phyloP scores from a whole-genome alignment of 2,797 vertebrate species.

The Lateolabrax maculatus region DNA sequence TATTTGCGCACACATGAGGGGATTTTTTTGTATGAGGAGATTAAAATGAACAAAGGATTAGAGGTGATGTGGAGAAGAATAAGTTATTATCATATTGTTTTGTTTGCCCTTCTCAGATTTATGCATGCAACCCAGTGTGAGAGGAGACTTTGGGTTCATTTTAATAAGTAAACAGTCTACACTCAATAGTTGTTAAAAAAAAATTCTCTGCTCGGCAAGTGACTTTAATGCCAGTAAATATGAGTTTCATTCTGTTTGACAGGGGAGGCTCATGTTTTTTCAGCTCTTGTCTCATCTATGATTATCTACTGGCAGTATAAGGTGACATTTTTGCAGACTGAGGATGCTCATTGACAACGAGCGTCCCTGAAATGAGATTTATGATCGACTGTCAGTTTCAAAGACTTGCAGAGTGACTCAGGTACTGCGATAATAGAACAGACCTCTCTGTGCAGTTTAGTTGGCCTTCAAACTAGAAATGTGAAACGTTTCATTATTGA shows the following conservation, averaged over 20 bases:
- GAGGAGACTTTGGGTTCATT: constrained; percentile 64
- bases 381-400: constrained; percentile 73
- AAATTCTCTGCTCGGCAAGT: constrained; percentile 43
- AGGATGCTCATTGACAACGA: constrained; percentile 70
- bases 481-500: constrained; percentile 23
- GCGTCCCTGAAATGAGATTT: constrained; percentile 77
- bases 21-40: constrained; percentile 46
- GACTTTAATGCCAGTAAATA: constrained; percentile 54
- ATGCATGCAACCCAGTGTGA: constrained; percentile 48
- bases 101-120: constrained; percentile 60
- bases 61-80: constrained; percentile 54
- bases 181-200: constrained; percentile 59
- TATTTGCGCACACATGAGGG: neutral
- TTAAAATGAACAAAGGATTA: constrained; percentile 71
- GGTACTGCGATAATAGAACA: constrained; percentile 34
- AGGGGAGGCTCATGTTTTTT: constrained; percentile 54
- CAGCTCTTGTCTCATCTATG: constrained; percentile 64
- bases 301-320: constrained; percentile 67
- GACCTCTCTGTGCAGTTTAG: constrained; percentile 28
- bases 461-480: constrained; percentile 32
- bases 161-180: constrained; percentile 71
- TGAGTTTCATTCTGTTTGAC: constrained; percentile 72
- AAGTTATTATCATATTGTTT: constrained; percentile 69
- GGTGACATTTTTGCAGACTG: constrained; percentile 67
- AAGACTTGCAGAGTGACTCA: constrained; percentile 53